A percentile compares a stretch with the other conserved stretches of the same genome.
These are phyloP conservation scores for Margaritifera margaritifera DNA, from an alignment of 2,888 invertebrate species.

Conservation along the genomic window DNA sequence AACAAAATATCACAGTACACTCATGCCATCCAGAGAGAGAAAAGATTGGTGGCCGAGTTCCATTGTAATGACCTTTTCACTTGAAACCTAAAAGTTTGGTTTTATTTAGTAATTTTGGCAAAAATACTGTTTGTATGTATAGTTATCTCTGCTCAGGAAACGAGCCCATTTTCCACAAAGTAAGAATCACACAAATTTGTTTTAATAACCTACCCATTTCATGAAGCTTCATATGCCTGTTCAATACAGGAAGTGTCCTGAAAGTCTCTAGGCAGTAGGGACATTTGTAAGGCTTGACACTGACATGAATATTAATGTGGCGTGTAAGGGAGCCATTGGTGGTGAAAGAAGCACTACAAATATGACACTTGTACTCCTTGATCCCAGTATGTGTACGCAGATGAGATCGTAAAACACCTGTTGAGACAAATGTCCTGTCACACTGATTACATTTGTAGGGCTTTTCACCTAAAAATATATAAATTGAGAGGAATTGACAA, in stretches of 20 bases:
- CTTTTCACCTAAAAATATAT: conserved; percentile 72
- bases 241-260: conserved; percentile 44
- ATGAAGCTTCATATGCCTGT: conserved; percentile 50
- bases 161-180: conserved; percentile 4
- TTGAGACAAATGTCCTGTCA: conserved; percentile 57
- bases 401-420: conserved; percentile 65
- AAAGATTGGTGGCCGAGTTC: no score
- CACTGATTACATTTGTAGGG: conserved; percentile 70
- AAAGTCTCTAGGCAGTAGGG: conserved; percentile 59
- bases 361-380: conserved; percentile 54
- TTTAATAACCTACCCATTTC: conserved; percentile 29
- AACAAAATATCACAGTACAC: no score
- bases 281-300: conserved; percentile 54
- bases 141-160: no score
- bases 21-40: no score
- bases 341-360: conserved; percentile 64
- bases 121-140: no score
- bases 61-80: no score
- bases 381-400: conserved; percentile 66
- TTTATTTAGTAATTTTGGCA: no score
- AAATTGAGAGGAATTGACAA: background rate
- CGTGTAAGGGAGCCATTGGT: conserved; percentile 67
- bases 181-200: background rate
- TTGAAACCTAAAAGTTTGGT: no score
- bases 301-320: conserved; percentile 65